These are phyloP conservation scores for Oryzias woworae DNA, from an alignment of 2,113 vertebrate species.

Conservation along the genomic window DNA sequence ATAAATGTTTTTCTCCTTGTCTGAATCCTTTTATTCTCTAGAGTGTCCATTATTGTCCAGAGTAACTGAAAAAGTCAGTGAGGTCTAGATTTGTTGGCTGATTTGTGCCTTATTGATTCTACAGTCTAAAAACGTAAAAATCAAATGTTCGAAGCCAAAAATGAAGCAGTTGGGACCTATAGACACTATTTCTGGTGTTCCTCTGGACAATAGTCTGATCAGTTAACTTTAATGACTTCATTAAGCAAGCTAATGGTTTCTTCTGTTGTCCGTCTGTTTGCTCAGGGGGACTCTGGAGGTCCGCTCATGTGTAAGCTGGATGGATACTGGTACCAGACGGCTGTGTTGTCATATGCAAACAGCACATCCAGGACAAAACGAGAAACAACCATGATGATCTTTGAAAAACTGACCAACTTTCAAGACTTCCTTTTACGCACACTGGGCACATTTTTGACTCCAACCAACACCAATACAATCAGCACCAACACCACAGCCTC, in stretches of 20 bases:
- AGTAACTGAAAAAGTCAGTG: too few relatives aligned
- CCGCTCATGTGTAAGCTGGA: slow-evolving; percentile 56
- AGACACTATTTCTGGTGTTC: too few relatives aligned
- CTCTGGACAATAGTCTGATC: too few relatives aligned
- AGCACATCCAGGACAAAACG: rapidly evolving
- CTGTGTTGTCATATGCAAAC: slow-evolving; percentile 12
- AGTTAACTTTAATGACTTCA: not conserved
- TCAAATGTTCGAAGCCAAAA: too few relatives aligned
- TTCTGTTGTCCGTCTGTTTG: not conserved
- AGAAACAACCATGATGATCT: rapidly evolving
- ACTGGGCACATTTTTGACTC: slow-evolving; percentile 35
- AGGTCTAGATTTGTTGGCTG: too few relatives aligned
- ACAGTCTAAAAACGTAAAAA: too few relatives aligned
- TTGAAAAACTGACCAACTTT: not conserved
- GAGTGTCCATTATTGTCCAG: too few relatives aligned
- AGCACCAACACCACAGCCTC: not conserved
- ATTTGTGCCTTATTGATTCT: too few relatives aligned
- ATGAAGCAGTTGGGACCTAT: too few relatives aligned
- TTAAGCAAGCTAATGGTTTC: too few relatives aligned
- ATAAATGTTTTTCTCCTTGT: too few relatives aligned
- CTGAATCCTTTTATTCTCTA: too few relatives aligned
- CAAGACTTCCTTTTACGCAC: rapidly evolving
- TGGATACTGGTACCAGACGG: slow-evolving; percentile 34
- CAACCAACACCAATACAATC: not conserved
- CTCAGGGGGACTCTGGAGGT: slow-evolving; percentile 49